These are phyloP conservation scores for Oncopeltus fasciatus DNA, from an alignment of 1,140 invertebrate species.

Conservation along the genomic window DNA sequence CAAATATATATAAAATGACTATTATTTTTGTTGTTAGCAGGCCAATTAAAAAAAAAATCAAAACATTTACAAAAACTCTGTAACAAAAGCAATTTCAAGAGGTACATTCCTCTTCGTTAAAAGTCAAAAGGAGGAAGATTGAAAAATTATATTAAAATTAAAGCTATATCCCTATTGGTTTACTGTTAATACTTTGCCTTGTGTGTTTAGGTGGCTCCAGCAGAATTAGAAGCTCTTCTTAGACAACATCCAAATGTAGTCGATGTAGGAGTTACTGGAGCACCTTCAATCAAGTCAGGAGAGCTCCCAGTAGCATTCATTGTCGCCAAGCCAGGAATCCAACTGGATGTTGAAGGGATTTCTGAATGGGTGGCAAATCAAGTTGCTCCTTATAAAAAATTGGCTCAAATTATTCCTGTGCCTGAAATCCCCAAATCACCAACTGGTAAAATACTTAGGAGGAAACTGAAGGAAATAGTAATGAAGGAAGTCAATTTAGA, in stretches of 20 bases:
- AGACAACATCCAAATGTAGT: constrained; percentile 43
- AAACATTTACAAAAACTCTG: too few species aligned
- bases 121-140: too few species aligned
- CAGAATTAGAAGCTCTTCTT: constrained; percentile 56
- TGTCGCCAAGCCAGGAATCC: constrained; percentile 34
- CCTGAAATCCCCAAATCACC: constrained; percentile 55
- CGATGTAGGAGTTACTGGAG: constrained; percentile 56
- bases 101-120: too few species aligned
- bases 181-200: too few species aligned
- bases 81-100: too few species aligned
- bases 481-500: too few species aligned
- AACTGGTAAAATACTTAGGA: constrained; percentile 58
- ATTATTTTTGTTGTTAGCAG: too few species aligned
- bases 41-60: too few species aligned
- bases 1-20: too few species aligned
- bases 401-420: constrained; percentile 51
- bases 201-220: constrained; percentile 43
- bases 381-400: constrained; percentile 49
- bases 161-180: too few species aligned
- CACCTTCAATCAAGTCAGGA: constrained; percentile 44
- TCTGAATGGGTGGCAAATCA: constrained; percentile 41
- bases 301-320: constrained; percentile 48
- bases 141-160: not conserved
- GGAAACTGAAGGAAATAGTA: constrained; percentile 32
- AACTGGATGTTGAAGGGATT: constrained; percentile 34